Evolutionary conservation across 2,888 invertebrate species (phyloP), one percentile per base, ranked within the genome.

Genomic region (Dasysyrphus tricinctus): DNA sequence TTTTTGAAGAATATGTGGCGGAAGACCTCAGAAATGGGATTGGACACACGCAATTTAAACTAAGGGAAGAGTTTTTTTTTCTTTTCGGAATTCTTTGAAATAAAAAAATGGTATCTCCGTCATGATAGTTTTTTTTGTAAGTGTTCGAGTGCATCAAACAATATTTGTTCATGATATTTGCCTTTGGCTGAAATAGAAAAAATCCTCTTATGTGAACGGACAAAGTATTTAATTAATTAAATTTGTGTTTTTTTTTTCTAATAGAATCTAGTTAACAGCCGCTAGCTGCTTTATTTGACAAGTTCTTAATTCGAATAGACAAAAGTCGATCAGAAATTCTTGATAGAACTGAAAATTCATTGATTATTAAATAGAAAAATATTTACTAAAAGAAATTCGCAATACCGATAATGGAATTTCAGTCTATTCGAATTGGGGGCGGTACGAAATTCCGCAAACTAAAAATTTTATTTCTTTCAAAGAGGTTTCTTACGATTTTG

Each of bases 11-110:
- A 49, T 19, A 19, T 51, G 54, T 54, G 42, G 51, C 24, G 54
- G 61, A 19, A 72, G 42, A 49, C 42, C 47, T 63, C 61, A 37
- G 77, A 78, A 77, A 74, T 63, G 19, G 69, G 56, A 77, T 80
- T 74, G 69, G 77, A 74, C 77, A 57, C 80, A 80, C 80, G 85
- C 73, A 80, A 73, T 80, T 61, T 80, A 39, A 70, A 73, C 72
- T 57, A 11, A 39, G n/a, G n/a, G 29, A 24, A 70, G 29, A 32
- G 32, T 56, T 56, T 59, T 54, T 34, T 42, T n/a, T 24, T 24
- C 24, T 24, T 3, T 24, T 24, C 3, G 3, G 24, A 24, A 24
- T 24, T 5, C 4, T 9, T 19, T 24, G 11, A 42, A 39, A 9
- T 24, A 24, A 24, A 54, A 29, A 32, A 51, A 19, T 11, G n/a